phyloP scores from a whole-genome alignment of 2,888 invertebrate genomes.

The Synergus laeviventris region DNA sequence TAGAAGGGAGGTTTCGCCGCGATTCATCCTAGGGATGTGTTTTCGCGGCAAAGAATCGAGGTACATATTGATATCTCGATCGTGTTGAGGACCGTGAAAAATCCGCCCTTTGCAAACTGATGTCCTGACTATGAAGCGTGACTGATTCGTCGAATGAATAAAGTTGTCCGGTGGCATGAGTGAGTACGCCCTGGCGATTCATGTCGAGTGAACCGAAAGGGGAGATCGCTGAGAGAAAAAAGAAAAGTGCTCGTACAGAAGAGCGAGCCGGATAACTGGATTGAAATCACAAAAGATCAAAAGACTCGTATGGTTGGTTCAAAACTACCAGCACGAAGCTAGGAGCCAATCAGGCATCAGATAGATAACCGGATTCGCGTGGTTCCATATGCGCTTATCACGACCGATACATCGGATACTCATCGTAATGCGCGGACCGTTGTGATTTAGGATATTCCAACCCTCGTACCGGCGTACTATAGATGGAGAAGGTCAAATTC shows the following conservation, averaged over 20 bases:
- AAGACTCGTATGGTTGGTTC: conserved; percentile 61
- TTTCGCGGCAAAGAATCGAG: conserved; percentile 3
- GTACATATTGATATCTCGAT: conserved; percentile 39
- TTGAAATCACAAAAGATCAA: conserved; percentile 74
- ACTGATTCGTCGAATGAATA: conserved; percentile 67
- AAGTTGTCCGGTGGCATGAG: conserved; percentile 57
- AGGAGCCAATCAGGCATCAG: conserved; percentile 62
- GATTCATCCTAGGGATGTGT: background rate
- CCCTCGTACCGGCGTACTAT: conserved; percentile 42
- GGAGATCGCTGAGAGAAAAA: conserved; percentile 11
- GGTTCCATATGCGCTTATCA: conserved; percentile 56
- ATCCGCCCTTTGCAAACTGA: conserved; percentile 54
- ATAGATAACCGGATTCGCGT: conserved; percentile 65
- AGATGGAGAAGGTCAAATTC: background rate
- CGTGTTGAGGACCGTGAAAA: conserved; percentile 58
- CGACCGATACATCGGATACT: conserved; percentile 58
- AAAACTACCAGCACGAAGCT: conserved; percentile 38
- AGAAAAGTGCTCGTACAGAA: conserved; percentile 6
- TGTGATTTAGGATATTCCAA: conserved; percentile 42
- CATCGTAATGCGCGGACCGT: conserved; percentile 31
- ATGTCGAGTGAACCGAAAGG: conserved; percentile 47
- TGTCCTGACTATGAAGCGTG: conserved; percentile 64
- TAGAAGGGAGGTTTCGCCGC: no score
- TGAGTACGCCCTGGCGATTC: conserved; percentile 53
- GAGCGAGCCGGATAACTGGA: conserved; percentile 66